These are phyloP conservation scores for Sander vitreus DNA, from an alignment of 2,113 vertebrate species.

Conservation along the genomic window DNA sequence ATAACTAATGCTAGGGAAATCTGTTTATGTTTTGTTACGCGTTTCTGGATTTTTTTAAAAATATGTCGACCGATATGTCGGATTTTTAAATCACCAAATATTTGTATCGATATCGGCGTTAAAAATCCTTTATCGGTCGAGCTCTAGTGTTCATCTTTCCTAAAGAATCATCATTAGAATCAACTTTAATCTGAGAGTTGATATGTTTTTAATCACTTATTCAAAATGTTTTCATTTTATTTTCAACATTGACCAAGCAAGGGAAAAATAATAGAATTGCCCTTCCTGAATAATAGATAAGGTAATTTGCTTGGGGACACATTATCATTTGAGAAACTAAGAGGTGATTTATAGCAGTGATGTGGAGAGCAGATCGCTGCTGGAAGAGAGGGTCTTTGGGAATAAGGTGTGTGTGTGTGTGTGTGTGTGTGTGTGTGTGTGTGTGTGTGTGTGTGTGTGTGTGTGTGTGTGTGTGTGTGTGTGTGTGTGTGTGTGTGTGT, in stretches of 20 bases:
- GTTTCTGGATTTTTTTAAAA: too few relatives aligned
- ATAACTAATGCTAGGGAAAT: too few relatives aligned
- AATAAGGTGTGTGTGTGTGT: neutral
- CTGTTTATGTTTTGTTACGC: too few relatives aligned
- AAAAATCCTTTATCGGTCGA: too few relatives aligned
- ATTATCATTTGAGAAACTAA: slow-evolving; percentile 63
- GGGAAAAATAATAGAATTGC: slow-evolving; percentile 34
- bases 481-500: neutral
- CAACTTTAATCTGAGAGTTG: slow-evolving; percentile 53
- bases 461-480: neutral
- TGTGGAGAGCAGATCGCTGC: slow-evolving; percentile 27
- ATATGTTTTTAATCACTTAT: slow-evolving; percentile 69
- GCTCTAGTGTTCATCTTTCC: slow-evolving; percentile 1
- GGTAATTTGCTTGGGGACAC: slow-evolving; percentile 50
- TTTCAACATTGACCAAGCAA: slow-evolving; percentile 53
- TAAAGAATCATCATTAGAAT: slow-evolving; percentile 27
- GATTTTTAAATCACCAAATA: too few relatives aligned
- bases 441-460: neutral
- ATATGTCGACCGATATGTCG: too few relatives aligned
- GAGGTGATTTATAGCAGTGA: slow-evolving; percentile 49
- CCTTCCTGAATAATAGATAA: slow-evolving; percentile 64
- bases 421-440: neutral
- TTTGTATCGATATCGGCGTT: too few relatives aligned
- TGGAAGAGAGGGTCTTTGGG: neutral
- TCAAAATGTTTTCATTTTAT: slow-evolving; percentile 59